Evolutionary conservation across 64 coral and sea anemone genomes (phyloP).

Genomic region (Actinia tenebrosa): DNA sequence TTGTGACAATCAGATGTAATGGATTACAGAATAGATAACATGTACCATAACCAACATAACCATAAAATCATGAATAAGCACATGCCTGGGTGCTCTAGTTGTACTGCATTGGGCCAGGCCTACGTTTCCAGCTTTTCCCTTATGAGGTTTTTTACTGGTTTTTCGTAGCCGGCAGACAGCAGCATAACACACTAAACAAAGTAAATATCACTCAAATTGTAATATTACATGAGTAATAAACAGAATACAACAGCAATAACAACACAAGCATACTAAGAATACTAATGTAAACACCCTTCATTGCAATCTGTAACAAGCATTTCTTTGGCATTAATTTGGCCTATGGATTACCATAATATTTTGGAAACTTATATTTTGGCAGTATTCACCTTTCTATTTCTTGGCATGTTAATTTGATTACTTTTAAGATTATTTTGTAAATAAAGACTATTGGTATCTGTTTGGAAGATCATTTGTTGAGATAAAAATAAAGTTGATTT

Average conservation of each 20-base stretch:
- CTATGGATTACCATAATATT: background rate
- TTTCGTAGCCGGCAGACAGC: slow-evolving; percentile 74
- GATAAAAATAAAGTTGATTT: background rate
- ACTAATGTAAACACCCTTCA: too few species aligned
- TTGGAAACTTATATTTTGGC: background rate
- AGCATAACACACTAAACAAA: background rate
- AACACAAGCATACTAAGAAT: background rate
- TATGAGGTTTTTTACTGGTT: slow-evolving; percentile 51
- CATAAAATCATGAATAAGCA: background rate
- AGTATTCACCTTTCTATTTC: background rate
- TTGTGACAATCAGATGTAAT: background rate
- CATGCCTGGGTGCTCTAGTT: slow-evolving; percentile 51
- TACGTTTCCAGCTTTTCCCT: slow-evolving; percentile 64
- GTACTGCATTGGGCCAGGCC: slow-evolving; percentile 58
- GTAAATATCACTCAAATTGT: background rate
- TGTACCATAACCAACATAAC: background rate
- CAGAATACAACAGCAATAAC: too few species aligned
- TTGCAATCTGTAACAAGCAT: background rate
- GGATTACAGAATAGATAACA: background rate
- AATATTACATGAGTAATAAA: background rate
- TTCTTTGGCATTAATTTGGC: background rate
- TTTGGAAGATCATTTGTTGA: background rate
- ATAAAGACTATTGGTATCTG: background rate
- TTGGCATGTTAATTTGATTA: background rate
- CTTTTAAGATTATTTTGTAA: background rate